Evolutionary conservation across 2,797 vertebrate species (phyloP).

Genomic region (Sardinella longiceps): DNA sequence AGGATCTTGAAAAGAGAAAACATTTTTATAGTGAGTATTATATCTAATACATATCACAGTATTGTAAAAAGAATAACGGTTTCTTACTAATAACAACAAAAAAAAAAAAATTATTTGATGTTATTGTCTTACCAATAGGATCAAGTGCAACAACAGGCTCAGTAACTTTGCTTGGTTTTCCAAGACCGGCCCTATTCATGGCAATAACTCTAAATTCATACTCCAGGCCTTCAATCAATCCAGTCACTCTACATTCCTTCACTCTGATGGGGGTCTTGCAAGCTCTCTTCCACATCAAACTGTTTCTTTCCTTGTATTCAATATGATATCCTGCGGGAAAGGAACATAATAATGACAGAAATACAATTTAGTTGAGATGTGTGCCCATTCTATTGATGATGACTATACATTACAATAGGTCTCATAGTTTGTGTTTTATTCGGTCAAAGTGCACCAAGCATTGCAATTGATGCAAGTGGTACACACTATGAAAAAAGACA

Average conservation of each 20-base stretch:
- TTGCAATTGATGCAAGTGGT: too few species aligned
- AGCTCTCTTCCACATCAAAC: conserved; percentile 96
- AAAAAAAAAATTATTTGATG: too few species aligned
- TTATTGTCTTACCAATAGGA: conserved; percentile 88
- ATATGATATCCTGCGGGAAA: conserved; percentile 86
- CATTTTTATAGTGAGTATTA: neutral
- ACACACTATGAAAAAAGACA: too few species aligned
- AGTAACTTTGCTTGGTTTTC: conserved; percentile 91
- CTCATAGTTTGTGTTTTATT: too few species aligned
- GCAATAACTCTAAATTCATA: conserved; percentile 99
- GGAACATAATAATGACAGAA: neutral
- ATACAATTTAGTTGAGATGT: too few species aligned
- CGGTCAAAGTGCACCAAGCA: too few species aligned
- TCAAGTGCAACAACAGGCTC: conserved; percentile 92
- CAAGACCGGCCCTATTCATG: conserved; percentile 94
- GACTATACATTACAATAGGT: too few species aligned
- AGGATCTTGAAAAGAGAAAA: conserved; percentile 80
- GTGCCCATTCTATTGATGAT: too few species aligned
- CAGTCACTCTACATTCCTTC: conserved; percentile 93
- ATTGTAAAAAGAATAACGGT: neutral
- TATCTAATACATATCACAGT: conserved; percentile 23
- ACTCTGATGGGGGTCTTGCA: conserved; percentile 90
- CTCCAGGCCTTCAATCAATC: conserved; percentile 94
- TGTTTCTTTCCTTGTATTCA: conserved; percentile 97
- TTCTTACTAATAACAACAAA: neutral